A percentile compares a stretch with the other conserved stretches of the same genome.
Evolutionary conservation across 35 echinoderm and acorn worm species (phyloP).

Genomic region (Strongylocentrotus purpuratus): DNA sequence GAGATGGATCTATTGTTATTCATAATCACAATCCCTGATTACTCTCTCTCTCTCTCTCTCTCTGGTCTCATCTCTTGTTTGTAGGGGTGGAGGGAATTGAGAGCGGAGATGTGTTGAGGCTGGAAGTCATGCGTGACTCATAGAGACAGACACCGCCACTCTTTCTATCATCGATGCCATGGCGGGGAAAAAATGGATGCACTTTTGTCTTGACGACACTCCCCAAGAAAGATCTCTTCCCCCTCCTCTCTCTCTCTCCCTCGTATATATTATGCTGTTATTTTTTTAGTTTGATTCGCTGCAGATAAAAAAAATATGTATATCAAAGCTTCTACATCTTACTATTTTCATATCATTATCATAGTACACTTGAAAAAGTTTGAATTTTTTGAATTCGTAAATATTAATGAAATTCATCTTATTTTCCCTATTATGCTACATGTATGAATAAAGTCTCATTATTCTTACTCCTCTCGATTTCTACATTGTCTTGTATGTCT

Average conservation of each 20-base stretch:
- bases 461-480: too few species aligned
- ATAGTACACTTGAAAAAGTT: too few species aligned
- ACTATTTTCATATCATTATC: too few species aligned
- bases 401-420: too few species aligned
- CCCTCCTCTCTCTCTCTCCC: neutral
- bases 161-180: neutral
- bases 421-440: too few species aligned
- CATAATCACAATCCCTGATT: slow-evolving; percentile 14
- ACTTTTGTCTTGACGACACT: slow-evolving; percentile 4
- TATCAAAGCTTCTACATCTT: too few species aligned
- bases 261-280: too few species aligned
- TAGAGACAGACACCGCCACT: slow-evolving; percentile 15
- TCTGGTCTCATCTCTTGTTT: neutral
- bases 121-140: slow-evolving; percentile 8
- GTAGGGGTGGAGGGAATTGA: neutral
- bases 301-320: too few species aligned
- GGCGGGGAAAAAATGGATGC: neutral
- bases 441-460: too few species aligned
- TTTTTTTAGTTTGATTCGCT: too few species aligned
- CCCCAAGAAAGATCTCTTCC: neutral
- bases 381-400: too few species aligned
- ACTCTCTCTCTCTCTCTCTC: neutral
- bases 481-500: too few species aligned
- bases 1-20: slow-evolving; percentile 36
- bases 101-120: neutral